Conservation (phyloP, 2,888 invertebrate species). For the Apodemia duryi region DNA sequence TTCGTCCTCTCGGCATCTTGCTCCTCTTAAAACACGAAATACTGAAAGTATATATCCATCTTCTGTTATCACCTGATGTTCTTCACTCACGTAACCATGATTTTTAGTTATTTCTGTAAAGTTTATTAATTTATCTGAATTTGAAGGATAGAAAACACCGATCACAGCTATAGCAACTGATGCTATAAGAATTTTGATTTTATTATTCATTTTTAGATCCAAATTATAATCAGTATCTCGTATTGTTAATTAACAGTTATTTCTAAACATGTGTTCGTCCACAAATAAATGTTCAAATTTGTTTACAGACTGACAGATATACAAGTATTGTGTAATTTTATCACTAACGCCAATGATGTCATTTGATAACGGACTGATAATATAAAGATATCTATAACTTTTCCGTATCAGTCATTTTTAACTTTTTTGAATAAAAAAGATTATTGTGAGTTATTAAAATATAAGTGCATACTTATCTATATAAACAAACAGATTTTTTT, state of each 20-base stretch:
- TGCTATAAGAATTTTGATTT: neutral
- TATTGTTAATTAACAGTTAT: neutral
- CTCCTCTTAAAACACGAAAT: conserved; percentile 33
- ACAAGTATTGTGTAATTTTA: neutral
- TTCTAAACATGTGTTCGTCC: neutral
- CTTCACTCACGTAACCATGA: conserved; percentile 27
- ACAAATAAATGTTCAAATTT: neutral
- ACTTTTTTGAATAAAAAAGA: neutral
- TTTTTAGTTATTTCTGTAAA: conserved; percentile 30
- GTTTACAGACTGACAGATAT: neutral
- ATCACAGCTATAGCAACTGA: neutral
- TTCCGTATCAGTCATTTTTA: neutral
- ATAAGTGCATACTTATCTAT: neutral
- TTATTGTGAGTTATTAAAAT: neutral
- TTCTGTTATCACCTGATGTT: conserved; percentile 30
- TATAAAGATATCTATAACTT: neutral
- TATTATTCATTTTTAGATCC: neutral
- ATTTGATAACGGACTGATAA: neutral
- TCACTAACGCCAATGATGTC: neutral
- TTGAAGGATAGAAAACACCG: neutral
- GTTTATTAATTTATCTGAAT: conserved; percentile 16
- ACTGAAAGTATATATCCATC: conserved; percentile 37
- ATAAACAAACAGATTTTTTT: no score
- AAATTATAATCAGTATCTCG: no score
- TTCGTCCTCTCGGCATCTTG: conserved; percentile 26